These are phyloP conservation scores for Mythimna lalbum DNA, from an alignment of 2,888 invertebrate genomes.

Conservation along the genomic window DNA sequence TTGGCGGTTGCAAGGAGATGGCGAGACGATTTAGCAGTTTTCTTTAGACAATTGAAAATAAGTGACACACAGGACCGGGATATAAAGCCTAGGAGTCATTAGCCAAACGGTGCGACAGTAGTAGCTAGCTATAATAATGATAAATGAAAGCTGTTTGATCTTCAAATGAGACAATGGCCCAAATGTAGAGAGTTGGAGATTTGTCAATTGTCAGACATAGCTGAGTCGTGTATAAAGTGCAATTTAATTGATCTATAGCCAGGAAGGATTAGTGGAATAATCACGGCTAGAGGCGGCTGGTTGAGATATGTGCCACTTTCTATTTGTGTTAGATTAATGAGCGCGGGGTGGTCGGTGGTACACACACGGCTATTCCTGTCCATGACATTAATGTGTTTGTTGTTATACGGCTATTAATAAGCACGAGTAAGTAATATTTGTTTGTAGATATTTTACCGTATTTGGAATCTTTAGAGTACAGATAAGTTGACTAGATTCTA, in stretches of 20 bases:
- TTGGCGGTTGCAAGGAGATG: too few relatives aligned
- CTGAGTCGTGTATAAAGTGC: constrained; percentile 14
- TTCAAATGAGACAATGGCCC: neutral
- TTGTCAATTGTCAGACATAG: constrained; percentile 19
- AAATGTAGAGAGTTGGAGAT: constrained; percentile 2
- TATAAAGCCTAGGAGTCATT: neutral
- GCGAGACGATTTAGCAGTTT: neutral
- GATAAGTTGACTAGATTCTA: too few relatives aligned
- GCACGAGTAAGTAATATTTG: constrained; percentile 12
- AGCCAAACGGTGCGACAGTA: neutral
- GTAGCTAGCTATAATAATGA: neutral
- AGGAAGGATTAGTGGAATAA: constrained; percentile 50
- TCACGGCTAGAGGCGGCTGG: constrained; percentile 15
- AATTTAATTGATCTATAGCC: constrained; percentile 52
- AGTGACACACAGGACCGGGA: neutral
- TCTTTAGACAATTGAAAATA: neutral
- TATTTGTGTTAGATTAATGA: constrained; percentile 65
- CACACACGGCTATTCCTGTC: constrained; percentile 53
- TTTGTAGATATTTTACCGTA: neutral
- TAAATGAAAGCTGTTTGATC: neutral
- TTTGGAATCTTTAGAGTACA: neutral
- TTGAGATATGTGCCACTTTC: constrained; percentile 62
- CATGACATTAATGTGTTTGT: constrained; percentile 31
- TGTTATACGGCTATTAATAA: constrained; percentile 32
- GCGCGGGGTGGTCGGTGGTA: constrained; percentile 28